Evolutionary conservation across 2,113 vertebrate species (phyloP), one percentile per base, ranked within the genome.

Genomic region (Phoxinus phoxinus): DNA sequence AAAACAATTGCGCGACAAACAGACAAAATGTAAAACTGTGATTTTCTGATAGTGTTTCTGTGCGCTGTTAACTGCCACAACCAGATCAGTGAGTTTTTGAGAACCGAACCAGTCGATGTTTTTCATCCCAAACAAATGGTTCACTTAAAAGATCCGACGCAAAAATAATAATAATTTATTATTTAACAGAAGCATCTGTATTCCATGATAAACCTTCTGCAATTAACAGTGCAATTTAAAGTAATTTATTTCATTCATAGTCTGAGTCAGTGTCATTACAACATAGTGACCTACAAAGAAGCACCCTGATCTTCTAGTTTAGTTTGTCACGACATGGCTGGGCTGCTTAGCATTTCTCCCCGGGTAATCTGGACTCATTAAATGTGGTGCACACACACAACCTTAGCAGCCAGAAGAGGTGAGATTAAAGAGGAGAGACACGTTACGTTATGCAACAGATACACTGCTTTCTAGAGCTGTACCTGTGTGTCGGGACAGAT

Each of bases 361-460:
- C 13, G 12, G 37, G 35, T 85, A 80, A 80, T 77, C 84, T 56
- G 63, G 25, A 71, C 23, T 71, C 11, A 53, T 35, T 48, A 27
- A 85, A 48, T 51, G 35, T 51, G 13, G 76, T 9, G 27, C 61
- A 44, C 77, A 78, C 71, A n/a, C 7, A n/a, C 81, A 75, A 83
- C 44, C 35, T 30, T 37, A 67, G 56, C 51, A 46, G 44, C 69
- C 56, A 73, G 79, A 11, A 7, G 71, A 77, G 71, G 79, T 74
- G 30, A 76, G 79, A 88, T 88, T 88, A 85, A 3, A 83, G 35
- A 11, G 3, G 6, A 76, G 12, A 27, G 41, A n/a, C 51, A 41
- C 32, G 56, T 17, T 53, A 17, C 30, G 46, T 87, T 84, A 79
- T 25, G 53, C 51, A 79, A 79, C 81, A 84, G 74, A 78, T 79